Base-by-base conservation (phyloP, 1,140 invertebrate genomes). In the Saccostrea echinata region DNA sequence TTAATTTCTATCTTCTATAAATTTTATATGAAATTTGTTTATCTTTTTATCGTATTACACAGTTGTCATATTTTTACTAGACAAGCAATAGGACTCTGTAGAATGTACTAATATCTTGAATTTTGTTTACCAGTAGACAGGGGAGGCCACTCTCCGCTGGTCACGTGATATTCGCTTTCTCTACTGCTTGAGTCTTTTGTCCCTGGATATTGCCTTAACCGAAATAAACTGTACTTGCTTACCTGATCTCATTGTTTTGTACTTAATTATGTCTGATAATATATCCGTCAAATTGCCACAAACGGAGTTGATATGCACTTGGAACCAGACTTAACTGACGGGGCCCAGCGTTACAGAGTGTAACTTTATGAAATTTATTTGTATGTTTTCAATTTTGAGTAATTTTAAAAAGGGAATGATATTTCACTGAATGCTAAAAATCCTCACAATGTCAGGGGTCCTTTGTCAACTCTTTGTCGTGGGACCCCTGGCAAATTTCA, bases 171-270 rank as follows among this genome's bases (percentile, higher is more conserved):
- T 30, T 33, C 30, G 33, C 33, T 80, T 61, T 51, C 83, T 81
- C 61, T 87, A 84, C 64, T 61, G 61, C 64, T 84, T 84, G 84
- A 52, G 84, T 88, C 82, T 80, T n/a, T 61, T 88, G 81, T 89
- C 88, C 88, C 88, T 89, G 88, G 88, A 89, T 89, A 89, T 89
- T 89, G 88, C 88, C 88, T 89, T 84, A 89, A 81, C 88, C 43
- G 87, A 86, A 89, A 89, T 89, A 89, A 89, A 84, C 87, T 89
- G 88, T 89, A 89, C 68, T 87, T 89, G 88, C 88, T 89, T 89
- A 89, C 55, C 68, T 57, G 30, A 61, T 35, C 27, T 27, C 68
- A 16, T 11, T 76, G 68, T 76, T 76, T 76, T 76, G 68, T 76
- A 76, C 68, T 76, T 33, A 76, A 76, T 76, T 8, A 68, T 68